Evolutionary conservation across 1,140 invertebrate species (phyloP).

Genomic region (Drosophila cardini): DNA sequence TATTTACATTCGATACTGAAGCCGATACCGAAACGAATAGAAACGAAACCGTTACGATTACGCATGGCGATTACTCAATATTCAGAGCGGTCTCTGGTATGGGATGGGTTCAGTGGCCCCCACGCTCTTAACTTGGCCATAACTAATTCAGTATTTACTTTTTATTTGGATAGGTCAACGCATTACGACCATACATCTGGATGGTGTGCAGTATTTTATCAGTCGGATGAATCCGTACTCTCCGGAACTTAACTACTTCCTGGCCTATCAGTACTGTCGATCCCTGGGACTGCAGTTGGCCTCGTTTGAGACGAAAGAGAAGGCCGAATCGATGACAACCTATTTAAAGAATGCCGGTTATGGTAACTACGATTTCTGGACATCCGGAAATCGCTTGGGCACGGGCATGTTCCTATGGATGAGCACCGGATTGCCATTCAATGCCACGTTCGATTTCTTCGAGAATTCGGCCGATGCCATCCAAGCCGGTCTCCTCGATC

Average conservation of each 20-base stretch:
- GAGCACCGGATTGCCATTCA: slow-evolving; percentile 94
- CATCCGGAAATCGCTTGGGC: slow-evolving; percentile 93
- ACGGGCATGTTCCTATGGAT: slow-evolving; percentile 95
- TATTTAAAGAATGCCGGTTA: slow-evolving; percentile 93
- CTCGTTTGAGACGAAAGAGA: slow-evolving; percentile 93
- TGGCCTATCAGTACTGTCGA: slow-evolving; percentile 94
- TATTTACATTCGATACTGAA: slow-evolving; percentile 64
- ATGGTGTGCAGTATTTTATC: slow-evolving; percentile 94
- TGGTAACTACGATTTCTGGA: slow-evolving; percentile 94
- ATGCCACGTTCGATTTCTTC: slow-evolving; percentile 94
- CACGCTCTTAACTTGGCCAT: neutral
- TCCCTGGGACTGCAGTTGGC: slow-evolving; percentile 93
- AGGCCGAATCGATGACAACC: slow-evolving; percentile 92
- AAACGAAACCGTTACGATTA: slow-evolving; percentile 66
- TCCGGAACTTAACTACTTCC: slow-evolving; percentile 93
- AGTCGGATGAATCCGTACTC: slow-evolving; percentile 95
- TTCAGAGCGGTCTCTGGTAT: slow-evolving; percentile 16
- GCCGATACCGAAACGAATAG: slow-evolving; percentile 54
- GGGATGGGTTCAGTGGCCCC: slow-evolving; percentile 53
- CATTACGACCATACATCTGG: slow-evolving; percentile 93
- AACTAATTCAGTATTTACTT: slow-evolving; percentile 17
- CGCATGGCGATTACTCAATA: slow-evolving; percentile 56
- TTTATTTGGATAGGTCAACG: slow-evolving; percentile 88
- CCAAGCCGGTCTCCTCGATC: slow-evolving; percentile 86
- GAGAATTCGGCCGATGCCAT: slow-evolving; percentile 86